These are phyloP conservation scores for Chaetodon auriga DNA, from an alignment of 2,113 vertebrate species.

Conservation along the genomic window DNA sequence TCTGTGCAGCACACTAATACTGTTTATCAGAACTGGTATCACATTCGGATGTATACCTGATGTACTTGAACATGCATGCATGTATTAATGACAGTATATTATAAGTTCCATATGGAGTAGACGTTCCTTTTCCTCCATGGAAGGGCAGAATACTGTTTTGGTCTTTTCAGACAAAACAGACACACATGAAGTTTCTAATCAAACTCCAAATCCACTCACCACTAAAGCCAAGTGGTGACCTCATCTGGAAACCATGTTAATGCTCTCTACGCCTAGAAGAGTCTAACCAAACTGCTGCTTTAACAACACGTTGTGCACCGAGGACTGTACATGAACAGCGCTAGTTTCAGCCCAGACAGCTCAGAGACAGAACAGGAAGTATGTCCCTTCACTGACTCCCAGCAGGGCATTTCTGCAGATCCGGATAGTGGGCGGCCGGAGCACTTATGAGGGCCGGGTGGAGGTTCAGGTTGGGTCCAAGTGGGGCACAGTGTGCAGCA, in stretches of 20 bases:
- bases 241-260: slow-evolving; percentile 55
- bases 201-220: slow-evolving; percentile 38
- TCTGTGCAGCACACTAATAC: background rate
- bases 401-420: slow-evolving; percentile 86
- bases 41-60: background rate
- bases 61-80: slow-evolving; percentile 15
- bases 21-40: background rate
- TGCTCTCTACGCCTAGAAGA: background rate
- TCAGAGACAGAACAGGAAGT: slow-evolving; percentile 62
- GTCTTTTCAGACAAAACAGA: slow-evolving; percentile 12
- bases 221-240: slow-evolving; percentile 43
- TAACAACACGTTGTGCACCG: background rate
- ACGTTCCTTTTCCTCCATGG: slow-evolving; percentile 15
- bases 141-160: background rate
- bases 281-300: slow-evolving; percentile 59
- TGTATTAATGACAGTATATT: slow-evolving; percentile 40
- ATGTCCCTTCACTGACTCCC: slow-evolving; percentile 75
- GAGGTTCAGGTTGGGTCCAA: slow-evolving; percentile 89
- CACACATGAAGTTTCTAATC: slow-evolving; percentile 54
- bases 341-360: slow-evolving; percentile 39
- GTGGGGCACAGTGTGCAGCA: slow-evolving; percentile 91
- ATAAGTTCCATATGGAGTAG: slow-evolving; percentile 42
- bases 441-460: slow-evolving; percentile 87
- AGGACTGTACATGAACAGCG: background rate
- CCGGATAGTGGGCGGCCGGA: slow-evolving; percentile 88